phyloP scores from a whole-genome alignment of 2,888 invertebrate genomes.

The Zonitis immaculata region DNA sequence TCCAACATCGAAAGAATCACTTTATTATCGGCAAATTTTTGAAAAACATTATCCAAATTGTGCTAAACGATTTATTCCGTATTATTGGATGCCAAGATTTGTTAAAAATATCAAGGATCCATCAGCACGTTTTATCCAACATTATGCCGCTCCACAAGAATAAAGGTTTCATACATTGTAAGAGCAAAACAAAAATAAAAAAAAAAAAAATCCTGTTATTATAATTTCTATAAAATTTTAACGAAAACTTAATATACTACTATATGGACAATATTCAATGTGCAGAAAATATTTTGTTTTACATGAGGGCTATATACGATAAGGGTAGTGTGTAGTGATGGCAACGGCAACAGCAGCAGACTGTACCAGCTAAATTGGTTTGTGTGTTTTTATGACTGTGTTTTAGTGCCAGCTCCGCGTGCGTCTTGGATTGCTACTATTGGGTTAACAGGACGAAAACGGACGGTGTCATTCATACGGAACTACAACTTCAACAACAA shows the following conservation, averaged over 20 bases:
- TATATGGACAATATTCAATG: too few relatives aligned
- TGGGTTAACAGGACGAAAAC: slow-evolving; percentile 48
- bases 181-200: too few relatives aligned
- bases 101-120: slow-evolving; percentile 65
- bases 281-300: too few relatives aligned
- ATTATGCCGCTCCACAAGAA: slow-evolving; percentile 57
- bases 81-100: slow-evolving; percentile 80
- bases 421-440: slow-evolving; percentile 49
- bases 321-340: too few relatives aligned
- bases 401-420: slow-evolving; percentile 50
- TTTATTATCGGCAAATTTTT: slow-evolving; percentile 68
- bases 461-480: slow-evolving; percentile 39
- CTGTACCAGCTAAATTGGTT: slow-evolving; percentile 51
- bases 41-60: slow-evolving; percentile 61
- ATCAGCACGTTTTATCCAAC: slow-evolving; percentile 69
- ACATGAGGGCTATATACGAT: too few relatives aligned
- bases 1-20: slow-evolving; percentile 71
- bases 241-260: too few relatives aligned
- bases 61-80: slow-evolving; percentile 60
- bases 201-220: too few relatives aligned
- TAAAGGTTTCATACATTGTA: too few relatives aligned
- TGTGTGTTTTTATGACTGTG: slow-evolving; percentile 52
- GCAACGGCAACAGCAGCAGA: slow-evolving; percentile 38
- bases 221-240: too few relatives aligned
- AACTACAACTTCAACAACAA: slow-evolving; percentile 10